Base-by-base conservation (phyloP, 1,140 invertebrate species). In the Ganaspis sp. region DNA sequence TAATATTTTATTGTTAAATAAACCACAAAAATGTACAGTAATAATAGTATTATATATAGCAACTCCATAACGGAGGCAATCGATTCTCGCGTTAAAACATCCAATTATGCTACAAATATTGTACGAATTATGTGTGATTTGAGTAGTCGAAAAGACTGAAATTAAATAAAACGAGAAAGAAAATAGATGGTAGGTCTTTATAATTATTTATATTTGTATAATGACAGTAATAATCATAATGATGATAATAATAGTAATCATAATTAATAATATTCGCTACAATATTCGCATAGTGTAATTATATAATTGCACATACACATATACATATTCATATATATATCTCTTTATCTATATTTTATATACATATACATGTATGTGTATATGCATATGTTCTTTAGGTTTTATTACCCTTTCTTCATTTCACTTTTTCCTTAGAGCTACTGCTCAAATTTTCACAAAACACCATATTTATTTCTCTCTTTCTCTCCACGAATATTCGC, bases 1-100 rank as follows among this genome's bases (percentile, higher is more conserved):
- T 90, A 91, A 88, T 90, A 49, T 90, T 91, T 91, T 91, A 91
- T 91, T 91, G 87, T 90, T 91, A 91, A 91, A 90, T 91, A 91
- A 91, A 91, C 86, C 89, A 91, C 88, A 91, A 91, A 88, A 90
- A 91, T 91, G 88, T 91, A 91, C 90, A 91, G 84, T 89, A 87
- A 88, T 87, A 85, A 84, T 84, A 81, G 77, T 79, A 29, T 45
- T 45, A 45, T 45, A 4, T 45, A 87, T 86, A 83, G 73, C 74
- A 70, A 78, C 84, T 79, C 83, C 77, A 72, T 85, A 79, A 84
- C 73, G 82, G 83, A 81, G 78, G 75, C 84, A 80, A 82, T 88
- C 85, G 82, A 88, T 89, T 82, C 84, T 87, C 86, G 86, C 85
- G 82, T 90, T 87, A 89, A 89, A 87, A 90, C 88, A 91, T 90